A percentile compares a stretch with the other conserved stretches of the same genome.
Evolutionary conservation across 1,140 invertebrate genomes (phyloP).

Genomic region (Choristoneura fumiferana): DNA sequence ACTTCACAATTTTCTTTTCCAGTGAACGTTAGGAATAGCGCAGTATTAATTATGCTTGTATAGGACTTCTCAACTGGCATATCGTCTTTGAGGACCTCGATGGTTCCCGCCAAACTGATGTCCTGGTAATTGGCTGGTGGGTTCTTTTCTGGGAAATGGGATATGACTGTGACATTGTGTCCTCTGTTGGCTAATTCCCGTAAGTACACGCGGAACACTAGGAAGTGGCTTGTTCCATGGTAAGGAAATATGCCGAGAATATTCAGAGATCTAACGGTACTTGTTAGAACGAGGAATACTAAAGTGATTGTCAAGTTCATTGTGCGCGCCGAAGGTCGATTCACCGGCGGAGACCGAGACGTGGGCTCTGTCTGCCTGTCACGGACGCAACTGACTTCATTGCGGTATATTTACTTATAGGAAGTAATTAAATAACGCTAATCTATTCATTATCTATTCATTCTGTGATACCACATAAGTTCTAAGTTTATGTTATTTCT

Average conservation of each 20-base stretch:
- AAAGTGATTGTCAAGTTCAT: too few species aligned
- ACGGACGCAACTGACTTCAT: too few species aligned
- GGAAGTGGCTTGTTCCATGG: constrained; percentile 86
- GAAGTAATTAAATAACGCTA: too few species aligned
- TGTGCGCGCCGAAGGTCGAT: too few species aligned
- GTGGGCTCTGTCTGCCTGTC: too few species aligned
- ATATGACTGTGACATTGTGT: constrained; percentile 85
- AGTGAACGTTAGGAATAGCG: constrained; percentile 32
- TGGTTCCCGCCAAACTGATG: constrained; percentile 68
- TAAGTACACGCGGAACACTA: constrained; percentile 83
- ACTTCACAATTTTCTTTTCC: constrained; percentile 52
- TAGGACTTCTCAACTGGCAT: constrained; percentile 42
- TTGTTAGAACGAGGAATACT: constrained; percentile 20
- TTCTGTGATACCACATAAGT: too few species aligned
- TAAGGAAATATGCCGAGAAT: constrained; percentile 85
- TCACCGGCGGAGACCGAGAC: too few species aligned
- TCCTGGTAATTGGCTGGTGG: constrained; percentile 80
- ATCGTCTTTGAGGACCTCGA: constrained; percentile 45
- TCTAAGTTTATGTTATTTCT: too few species aligned
- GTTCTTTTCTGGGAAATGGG: constrained; percentile 80
- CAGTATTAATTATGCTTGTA: constrained; percentile 30
- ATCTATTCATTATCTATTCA: too few species aligned
- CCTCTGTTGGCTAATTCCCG: constrained; percentile 82
- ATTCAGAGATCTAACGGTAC: constrained; percentile 35
- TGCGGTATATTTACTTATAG: too few species aligned